Evolutionary conservation across 2,113 vertebrate genomes (phyloP), one percentile per base, ranked within the genome.

Genomic region (Oreotrochilus melanogaster): DNA sequence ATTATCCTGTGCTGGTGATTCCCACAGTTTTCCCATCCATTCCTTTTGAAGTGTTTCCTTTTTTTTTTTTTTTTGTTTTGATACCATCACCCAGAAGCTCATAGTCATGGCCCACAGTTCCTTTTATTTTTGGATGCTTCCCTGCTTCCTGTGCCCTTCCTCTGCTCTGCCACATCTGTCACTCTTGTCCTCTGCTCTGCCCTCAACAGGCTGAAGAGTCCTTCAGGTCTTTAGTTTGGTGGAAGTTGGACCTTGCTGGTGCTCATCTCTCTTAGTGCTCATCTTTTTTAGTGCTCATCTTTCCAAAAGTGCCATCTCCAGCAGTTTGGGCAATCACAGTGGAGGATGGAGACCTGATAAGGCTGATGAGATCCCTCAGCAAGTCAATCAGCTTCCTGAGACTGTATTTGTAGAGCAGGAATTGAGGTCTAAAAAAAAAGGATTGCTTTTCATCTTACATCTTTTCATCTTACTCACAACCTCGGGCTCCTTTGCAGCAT

Each of bases 381-480:
- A 37, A 19, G 24, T 56, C 24, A n/a, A 47, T 28, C 11, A 25
- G 2, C 23, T 23, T 18, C 17, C n/a, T 57, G 58, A 62, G 45
- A 30, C 16, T 18, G 7, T 5, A 3, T 51, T 31, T 67, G 31
- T 5, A 17, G 61, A 33, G 17, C 6, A 4, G 6, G 16, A 8
- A 13, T 9, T 18, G 23, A 35, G 47, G 27, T 51, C 30, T 45
- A 19, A 19, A 39, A 7, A 7, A 50, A 67, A 54, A 18, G 10
- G 10, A 8, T 37, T 5, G 0, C 48, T 78, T 45, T 5, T 4
- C 25, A 4, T 28, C 62, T 70, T 31, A 12, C 30, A n/a, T n/a
- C 48, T 78, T 45, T 5, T 4, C 25, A 4, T 28, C 62, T 70
- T 31, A 12, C 3, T 0, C 37, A 21, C 6, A 12, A 4, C 61